These are phyloP conservation scores for Erethizon dorsatum DNA, from an alignment of 2,797 vertebrate genomes.

Conservation along the genomic window DNA sequence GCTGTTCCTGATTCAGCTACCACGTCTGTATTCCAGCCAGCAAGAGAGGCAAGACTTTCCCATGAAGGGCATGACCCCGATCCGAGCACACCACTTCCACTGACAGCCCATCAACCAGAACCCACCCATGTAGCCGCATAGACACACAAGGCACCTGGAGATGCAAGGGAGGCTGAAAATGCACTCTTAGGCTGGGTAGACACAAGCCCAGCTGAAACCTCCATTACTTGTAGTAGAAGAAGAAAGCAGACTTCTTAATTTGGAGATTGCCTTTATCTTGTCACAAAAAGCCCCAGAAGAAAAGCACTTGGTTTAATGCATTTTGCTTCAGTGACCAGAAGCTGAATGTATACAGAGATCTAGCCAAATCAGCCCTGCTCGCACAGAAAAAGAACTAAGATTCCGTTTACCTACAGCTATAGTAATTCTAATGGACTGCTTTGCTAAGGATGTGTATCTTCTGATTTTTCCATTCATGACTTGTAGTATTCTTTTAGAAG, in stretches of 20 bases:
- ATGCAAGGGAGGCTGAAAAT: background rate
- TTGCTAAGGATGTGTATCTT: background rate
- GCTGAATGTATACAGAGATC: background rate
- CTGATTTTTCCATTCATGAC: background rate
- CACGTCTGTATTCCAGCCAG: background rate
- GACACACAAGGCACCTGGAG: background rate
- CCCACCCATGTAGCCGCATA: background rate
- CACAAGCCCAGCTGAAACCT: background rate
- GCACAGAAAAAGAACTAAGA: background rate
- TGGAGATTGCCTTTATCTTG: conserved; percentile 12
- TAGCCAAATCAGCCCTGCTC: background rate
- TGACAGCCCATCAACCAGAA: background rate
- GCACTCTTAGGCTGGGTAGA: background rate
- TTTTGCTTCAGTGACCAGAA: conserved; percentile 29
- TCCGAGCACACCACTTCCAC: background rate
- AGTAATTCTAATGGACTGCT: background rate
- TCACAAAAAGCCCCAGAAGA: background rate
- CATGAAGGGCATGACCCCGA: background rate
- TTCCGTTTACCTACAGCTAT: background rate
- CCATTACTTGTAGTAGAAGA: background rate
- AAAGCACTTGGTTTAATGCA: conserved; percentile 22
- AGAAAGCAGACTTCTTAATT: background rate
- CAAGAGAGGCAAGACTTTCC: background rate
- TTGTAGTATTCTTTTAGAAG: background rate
- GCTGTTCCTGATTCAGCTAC: background rate